Conservation (phyloP, 92 coral and sea anemone species). For the Bergia puertoricense region DNA sequence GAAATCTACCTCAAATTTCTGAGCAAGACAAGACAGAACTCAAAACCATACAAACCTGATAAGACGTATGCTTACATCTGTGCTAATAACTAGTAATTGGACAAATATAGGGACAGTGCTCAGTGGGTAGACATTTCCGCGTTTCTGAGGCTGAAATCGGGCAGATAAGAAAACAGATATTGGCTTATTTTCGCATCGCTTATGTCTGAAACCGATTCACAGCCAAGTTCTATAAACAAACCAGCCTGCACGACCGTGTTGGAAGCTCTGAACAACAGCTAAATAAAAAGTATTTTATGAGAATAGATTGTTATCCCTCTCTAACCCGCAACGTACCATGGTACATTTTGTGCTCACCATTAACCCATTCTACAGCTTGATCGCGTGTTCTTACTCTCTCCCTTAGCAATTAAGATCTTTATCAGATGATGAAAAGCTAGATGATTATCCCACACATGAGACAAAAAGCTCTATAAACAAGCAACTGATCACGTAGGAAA, state of each 20-base stretch:
- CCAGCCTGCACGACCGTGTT: neutral
- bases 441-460: constrained; percentile 22
- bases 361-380: neutral
- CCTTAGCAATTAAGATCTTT: constrained; percentile 37
- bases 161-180: constrained; percentile 2
- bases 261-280: neutral
- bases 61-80: neutral
- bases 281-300: neutral
- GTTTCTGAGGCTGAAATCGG: neutral
- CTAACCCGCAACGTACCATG: neutral
- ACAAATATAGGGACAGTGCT: neutral
- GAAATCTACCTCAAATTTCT: constrained; percentile 5
- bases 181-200: neutral
- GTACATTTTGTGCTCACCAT: neutral
- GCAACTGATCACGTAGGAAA: constrained; percentile 14
- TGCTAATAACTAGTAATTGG: neutral
- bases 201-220: constrained; percentile 20
- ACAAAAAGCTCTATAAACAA: constrained; percentile 27
- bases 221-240: constrained; percentile 25
- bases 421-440: constrained; percentile 37
- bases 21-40: neutral
- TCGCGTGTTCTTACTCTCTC: constrained; percentile 24
- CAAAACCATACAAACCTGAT: neutral
- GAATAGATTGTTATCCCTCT: neutral
- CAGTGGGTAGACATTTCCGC: constrained; percentile 3